A percentile compares a stretch with the other conserved stretches of the same genome.
Conservation (phyloP, 2,888 invertebrate species). For the Lutraria lutraria region DNA sequence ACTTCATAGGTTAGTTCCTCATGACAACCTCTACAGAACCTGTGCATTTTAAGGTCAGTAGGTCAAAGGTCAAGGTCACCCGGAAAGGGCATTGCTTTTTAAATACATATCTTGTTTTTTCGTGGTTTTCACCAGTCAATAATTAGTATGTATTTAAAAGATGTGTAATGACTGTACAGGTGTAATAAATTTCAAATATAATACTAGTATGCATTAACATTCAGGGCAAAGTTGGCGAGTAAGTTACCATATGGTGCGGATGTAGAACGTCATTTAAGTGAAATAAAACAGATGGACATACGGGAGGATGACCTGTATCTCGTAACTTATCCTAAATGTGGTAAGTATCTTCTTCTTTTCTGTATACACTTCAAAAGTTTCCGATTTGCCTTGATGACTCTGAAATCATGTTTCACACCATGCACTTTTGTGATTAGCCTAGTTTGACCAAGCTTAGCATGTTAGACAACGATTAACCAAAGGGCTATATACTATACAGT, state of each 20-base stretch:
- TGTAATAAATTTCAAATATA: neutral
- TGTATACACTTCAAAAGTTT: neutral
- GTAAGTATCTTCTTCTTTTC: neutral
- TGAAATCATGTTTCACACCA: neutral
- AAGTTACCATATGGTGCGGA: conserved; percentile 29
- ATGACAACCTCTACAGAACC: no score
- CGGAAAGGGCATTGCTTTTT: no score
- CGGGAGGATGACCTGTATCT: conserved; percentile 55
- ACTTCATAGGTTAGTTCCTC: no score
- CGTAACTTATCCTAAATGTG: conserved; percentile 47
- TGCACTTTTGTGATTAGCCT: neutral
- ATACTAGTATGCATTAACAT: neutral
- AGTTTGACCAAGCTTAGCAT: neutral
- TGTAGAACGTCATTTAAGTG: conserved; percentile 25
- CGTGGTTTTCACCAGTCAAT: neutral
- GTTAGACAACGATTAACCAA: neutral
- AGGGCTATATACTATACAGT: no score
- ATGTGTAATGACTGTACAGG: neutral
- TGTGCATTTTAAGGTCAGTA: no score
- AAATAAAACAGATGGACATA: conserved; percentile 40
- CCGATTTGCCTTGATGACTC: neutral
- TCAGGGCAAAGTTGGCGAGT: neutral
- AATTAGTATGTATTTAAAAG: neutral
- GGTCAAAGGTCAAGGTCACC: no score
- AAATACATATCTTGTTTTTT: neutral